Evolutionary conservation across 1,140 invertebrate genomes (phyloP).

Genomic region (Hypsibius dujardini): DNA sequence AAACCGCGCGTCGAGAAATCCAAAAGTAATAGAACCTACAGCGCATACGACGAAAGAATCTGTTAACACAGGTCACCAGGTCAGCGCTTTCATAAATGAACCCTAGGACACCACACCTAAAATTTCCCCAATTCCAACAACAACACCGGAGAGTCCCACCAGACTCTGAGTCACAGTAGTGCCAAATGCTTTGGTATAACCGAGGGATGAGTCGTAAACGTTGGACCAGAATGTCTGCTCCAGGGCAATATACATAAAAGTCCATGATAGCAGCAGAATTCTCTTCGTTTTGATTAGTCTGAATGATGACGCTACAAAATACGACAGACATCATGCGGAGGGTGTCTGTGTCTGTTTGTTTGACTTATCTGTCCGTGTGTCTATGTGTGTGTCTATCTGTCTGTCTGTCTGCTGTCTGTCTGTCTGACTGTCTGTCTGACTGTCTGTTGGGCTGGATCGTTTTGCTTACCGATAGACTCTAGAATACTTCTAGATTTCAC

Average conservation of each 20-base stretch:
- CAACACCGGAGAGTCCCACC: conserved; percentile 75
- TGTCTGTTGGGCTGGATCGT: background rate
- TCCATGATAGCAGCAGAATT: conserved; percentile 63
- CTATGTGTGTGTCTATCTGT: too few species aligned
- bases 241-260: conserved; percentile 82
- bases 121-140: conserved; percentile 80
- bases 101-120: conserved; percentile 40
- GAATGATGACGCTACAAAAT: conserved; percentile 21
- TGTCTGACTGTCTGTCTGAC: too few species aligned
- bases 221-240: conserved; percentile 84
- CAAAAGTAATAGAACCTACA: conserved; percentile 5
- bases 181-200: conserved; percentile 58
- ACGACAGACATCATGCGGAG: too few species aligned
- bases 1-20: background rate
- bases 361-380: too few species aligned
- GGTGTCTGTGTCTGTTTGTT: too few species aligned
- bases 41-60: too few species aligned
- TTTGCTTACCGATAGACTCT: background rate
- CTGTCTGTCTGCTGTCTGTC: too few species aligned
- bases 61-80: too few species aligned
- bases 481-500: conserved; percentile 1
- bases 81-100: too few species aligned
- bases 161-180: conserved; percentile 49
- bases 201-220: conserved; percentile 76
- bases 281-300: conserved; percentile 19